Evolutionary conservation across 2,113 vertebrate genomes (phyloP).

Genomic region (Mesocricetus auratus): DNA sequence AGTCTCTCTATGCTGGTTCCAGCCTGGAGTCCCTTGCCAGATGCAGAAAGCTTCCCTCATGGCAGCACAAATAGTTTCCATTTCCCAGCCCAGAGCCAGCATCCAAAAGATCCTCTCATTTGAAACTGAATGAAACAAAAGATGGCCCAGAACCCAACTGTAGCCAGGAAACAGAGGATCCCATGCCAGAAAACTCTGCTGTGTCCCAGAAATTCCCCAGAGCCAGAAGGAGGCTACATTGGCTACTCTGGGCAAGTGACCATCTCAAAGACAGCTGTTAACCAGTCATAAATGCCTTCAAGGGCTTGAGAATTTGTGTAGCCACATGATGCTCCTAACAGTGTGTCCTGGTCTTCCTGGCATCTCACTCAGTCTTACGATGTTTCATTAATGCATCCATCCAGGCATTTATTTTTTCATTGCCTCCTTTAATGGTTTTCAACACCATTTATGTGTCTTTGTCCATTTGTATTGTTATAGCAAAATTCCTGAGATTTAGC

Average conservation of each 20-base stretch:
- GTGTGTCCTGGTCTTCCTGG: not conserved
- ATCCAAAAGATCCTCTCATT: constrained; percentile 72
- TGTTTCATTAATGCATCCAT: not conserved
- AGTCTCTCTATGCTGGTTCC: constrained; percentile 68
- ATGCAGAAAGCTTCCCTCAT: constrained; percentile 65
- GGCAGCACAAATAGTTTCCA: constrained; percentile 79
- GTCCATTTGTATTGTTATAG: not conserved
- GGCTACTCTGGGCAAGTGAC: not conserved
- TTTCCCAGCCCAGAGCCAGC: constrained; percentile 75
- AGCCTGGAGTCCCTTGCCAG: constrained; percentile 69
- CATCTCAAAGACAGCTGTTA: not conserved
- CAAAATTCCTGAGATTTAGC: not conserved
- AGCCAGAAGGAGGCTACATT: not conserved
- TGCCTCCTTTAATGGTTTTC: not conserved
- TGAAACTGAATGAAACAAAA: constrained; percentile 78
- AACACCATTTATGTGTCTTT: not conserved
- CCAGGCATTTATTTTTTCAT: not conserved
- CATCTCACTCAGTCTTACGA: not conserved
- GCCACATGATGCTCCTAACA: not conserved
- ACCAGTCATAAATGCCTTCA: not conserved
- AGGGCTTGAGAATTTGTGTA: not conserved
- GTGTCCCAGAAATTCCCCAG: constrained; percentile 60
- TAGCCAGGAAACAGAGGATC: constrained; percentile 70
- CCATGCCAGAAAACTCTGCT: constrained; percentile 55
- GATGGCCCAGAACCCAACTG: constrained; percentile 64